Evolutionary conservation across 2,888 invertebrate species (phyloP).

Genomic region (Cheilosia scutellata): DNA sequence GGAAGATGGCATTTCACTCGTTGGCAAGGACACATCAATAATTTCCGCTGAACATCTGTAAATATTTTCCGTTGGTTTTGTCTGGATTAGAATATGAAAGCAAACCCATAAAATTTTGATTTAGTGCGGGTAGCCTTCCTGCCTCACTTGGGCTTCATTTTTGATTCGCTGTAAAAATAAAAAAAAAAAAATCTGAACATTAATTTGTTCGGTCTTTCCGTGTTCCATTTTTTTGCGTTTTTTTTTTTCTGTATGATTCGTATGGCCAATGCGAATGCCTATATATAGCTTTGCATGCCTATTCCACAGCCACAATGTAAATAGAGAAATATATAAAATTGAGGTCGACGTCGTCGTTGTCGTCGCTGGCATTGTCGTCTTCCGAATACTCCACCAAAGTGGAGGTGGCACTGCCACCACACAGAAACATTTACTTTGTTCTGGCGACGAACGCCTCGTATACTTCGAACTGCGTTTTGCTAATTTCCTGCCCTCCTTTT

Average conservation of each 20-base stretch:
- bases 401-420: slow-evolving; percentile 5
- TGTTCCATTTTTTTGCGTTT: slow-evolving; percentile 32
- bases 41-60: slow-evolving; percentile 15
- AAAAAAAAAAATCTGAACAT: slow-evolving; percentile 16
- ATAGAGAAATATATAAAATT: slow-evolving; percentile 53
- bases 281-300: slow-evolving; percentile 44
- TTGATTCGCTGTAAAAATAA: slow-evolving; percentile 16
- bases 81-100: neutral
- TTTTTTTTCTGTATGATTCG: slow-evolving; percentile 12
- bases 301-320: slow-evolving; percentile 40
- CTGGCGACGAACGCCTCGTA: neutral
- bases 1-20: neutral
- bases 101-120: slow-evolving; percentile 23
- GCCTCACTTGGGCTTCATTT: neutral
- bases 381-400: slow-evolving; percentile 35
- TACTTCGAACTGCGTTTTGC: slow-evolving; percentile 7
- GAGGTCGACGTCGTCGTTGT: slow-evolving; percentile 51
- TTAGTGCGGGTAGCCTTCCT: slow-evolving; percentile 2
- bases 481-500: slow-evolving; percentile 4
- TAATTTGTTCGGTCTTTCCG: slow-evolving; percentile 41
- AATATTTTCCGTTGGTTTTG: slow-evolving; percentile 1
- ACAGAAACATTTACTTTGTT: slow-evolving; percentile 36
- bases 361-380: slow-evolving; percentile 29
- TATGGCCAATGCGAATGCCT: slow-evolving; percentile 54
- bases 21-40: slow-evolving; percentile 9